These are phyloP conservation scores for Ectemnius continuus DNA, from an alignment of 2,888 invertebrate genomes.

Conservation along the genomic window DNA sequence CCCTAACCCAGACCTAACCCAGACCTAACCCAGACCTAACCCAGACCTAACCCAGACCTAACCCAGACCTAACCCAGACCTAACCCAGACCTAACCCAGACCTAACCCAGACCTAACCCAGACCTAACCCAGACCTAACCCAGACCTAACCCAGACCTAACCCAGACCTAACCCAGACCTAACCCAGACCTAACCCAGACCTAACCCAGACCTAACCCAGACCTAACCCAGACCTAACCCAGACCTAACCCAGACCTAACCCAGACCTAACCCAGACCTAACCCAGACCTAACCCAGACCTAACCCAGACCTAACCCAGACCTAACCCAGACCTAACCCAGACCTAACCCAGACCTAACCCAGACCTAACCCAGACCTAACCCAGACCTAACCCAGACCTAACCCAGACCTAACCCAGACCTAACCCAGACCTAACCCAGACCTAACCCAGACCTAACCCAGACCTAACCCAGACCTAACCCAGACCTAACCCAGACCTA, in stretches of 20 bases:
- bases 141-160: conserved; percentile 7
- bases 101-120: conserved; percentile 7
- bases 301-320: conserved; percentile 7
- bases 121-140: conserved; percentile 7
- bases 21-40: conserved; percentile 7
- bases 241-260: conserved; percentile 7
- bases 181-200: conserved; percentile 7
- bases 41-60: conserved; percentile 7
- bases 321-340: conserved; percentile 7
- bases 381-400: conserved; percentile 7
- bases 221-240: conserved; percentile 7
- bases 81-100: conserved; percentile 7
- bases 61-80: conserved; percentile 7
- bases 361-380: conserved; percentile 7
- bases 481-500: conserved; percentile 7
- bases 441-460: conserved; percentile 7
- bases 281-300: conserved; percentile 7
- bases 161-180: conserved; percentile 7
- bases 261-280: conserved; percentile 7
- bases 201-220: conserved; percentile 7
- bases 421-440: conserved; percentile 6
- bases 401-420: conserved; percentile 7
- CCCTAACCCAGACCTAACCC: conserved; percentile 7
- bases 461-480: conserved; percentile 7
- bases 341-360: conserved; percentile 7